Evolutionary conservation across 2,888 invertebrate species (phyloP).

Genomic region (Sinodicranocentrus sp.): DNA sequence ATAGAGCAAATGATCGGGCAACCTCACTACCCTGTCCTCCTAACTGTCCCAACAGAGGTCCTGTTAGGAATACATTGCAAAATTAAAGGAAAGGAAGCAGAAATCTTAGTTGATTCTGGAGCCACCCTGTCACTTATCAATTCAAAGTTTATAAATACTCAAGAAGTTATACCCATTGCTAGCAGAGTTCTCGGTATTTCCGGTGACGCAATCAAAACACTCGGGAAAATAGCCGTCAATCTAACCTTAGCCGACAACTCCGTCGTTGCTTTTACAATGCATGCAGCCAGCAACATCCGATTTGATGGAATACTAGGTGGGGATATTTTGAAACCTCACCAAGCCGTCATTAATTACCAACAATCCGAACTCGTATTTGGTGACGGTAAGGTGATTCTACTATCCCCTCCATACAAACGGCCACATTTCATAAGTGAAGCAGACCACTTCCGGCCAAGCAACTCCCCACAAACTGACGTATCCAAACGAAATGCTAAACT

Average conservation of each 20-base stretch:
- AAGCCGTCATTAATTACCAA: not conserved
- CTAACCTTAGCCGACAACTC: not conserved
- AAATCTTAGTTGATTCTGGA: not conserved
- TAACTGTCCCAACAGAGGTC: not conserved
- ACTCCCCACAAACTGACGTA: not conserved
- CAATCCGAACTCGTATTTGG: not conserved
- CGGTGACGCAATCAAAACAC: not conserved
- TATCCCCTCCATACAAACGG: not conserved
- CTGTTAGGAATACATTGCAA: not conserved
- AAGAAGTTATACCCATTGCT: not conserved
- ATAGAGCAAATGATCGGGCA: too few species aligned
- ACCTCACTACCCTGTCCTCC: not conserved
- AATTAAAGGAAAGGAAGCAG: not conserved
- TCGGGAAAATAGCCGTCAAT: not conserved
- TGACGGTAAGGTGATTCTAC: not conserved
- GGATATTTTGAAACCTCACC: not conserved
- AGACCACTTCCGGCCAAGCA: not conserved
- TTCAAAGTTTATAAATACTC: not conserved
- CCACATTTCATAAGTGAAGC: not conserved
- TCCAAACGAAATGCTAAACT: not conserved
- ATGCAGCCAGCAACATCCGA: not conserved
- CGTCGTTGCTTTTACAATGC: not conserved
- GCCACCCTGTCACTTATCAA: not conserved
- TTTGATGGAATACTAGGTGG: conserved; percentile 5
- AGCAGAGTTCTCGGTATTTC: not conserved